A percentile compares a stretch with the other conserved stretches of the same genome.
Evolutionary conservation across 2,888 invertebrate genomes (phyloP).

Genomic region (Lepidochitona cinerea): DNA sequence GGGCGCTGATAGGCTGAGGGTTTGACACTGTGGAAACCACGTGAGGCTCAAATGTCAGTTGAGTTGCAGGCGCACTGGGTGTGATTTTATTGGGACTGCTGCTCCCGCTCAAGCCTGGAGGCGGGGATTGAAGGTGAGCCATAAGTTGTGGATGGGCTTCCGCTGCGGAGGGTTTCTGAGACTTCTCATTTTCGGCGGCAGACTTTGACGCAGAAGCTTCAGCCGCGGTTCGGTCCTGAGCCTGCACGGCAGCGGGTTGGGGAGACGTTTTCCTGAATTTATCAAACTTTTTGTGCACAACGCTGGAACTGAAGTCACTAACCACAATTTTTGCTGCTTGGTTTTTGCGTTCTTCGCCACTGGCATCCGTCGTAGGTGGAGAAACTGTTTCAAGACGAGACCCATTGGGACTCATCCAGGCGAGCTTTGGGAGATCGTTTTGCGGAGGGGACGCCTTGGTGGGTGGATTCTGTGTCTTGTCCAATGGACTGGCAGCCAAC

Average conservation of each 20-base stretch:
- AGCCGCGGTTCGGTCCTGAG: neutral
- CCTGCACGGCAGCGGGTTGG: neutral
- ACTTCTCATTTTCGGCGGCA: neutral
- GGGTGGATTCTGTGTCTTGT: neutral
- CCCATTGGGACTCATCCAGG: neutral
- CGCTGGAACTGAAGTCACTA: neutral
- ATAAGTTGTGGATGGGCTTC: constrained; percentile 62
- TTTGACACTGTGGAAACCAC: neutral
- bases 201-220: neutral
- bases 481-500: neutral
- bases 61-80: neutral
- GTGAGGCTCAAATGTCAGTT: constrained; percentile 1
- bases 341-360: neutral
- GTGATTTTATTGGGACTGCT: neutral
- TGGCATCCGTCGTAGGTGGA: neutral
- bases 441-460: neutral
- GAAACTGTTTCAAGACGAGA: neutral
- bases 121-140: constrained; percentile 54
- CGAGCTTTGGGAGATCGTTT: neutral
- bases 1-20: neutral
- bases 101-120: neutral
- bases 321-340: neutral
- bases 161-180: constrained; percentile 44
- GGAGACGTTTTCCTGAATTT: constrained; percentile 44
- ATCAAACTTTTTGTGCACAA: constrained; percentile 61